Percentiles rank a stretch among this genome's conserved stretches.
phyloP scores from a whole-genome alignment of 2,888 invertebrate species.

The Xiphydria camelus region DNA sequence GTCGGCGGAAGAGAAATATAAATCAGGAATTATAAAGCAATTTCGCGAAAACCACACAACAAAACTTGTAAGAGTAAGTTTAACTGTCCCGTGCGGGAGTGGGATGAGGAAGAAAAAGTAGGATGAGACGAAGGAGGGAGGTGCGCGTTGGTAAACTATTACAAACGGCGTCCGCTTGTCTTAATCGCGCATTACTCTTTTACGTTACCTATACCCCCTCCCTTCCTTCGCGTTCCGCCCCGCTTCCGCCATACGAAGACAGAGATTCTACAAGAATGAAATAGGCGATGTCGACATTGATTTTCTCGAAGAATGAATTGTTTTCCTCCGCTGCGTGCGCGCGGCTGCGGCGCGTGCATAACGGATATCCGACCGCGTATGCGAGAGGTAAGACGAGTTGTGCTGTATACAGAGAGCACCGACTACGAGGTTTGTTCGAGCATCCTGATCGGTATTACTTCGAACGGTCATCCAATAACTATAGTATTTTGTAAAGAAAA shows the following conservation, averaged over 20 bases:
- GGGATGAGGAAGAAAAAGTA: conserved; percentile 5
- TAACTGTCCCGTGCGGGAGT: conserved; percentile 7
- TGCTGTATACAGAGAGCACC: no score
- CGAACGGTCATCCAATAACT: no score
- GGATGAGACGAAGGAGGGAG: conserved; percentile 12
- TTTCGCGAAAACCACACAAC: conserved; percentile 40
- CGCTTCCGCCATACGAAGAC: conserved; percentile 6
- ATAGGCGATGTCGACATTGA: conserved; percentile 24
- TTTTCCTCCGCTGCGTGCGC: no score
- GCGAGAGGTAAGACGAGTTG: no score
- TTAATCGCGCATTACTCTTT: conserved; percentile 40
- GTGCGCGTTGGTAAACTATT: conserved; percentile 34
- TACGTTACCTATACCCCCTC: conserved; percentile 10
- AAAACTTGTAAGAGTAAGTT: conserved; percentile 28
- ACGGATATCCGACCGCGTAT: no score
- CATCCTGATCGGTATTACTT: no score
- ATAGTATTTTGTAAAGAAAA: no score
- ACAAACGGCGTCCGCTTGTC: conserved; percentile 38
- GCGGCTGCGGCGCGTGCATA: no score
- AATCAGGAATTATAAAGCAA: conserved; percentile 50
- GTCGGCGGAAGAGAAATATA: conserved; percentile 25
- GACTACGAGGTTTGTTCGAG: no score
- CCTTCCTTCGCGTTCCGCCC: neutral
- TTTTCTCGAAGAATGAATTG: no score
- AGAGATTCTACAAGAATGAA: neutral